phyloP scores from a whole-genome alignment of 2,113 vertebrate genomes.

The Onychostoma macrolepis region DNA sequence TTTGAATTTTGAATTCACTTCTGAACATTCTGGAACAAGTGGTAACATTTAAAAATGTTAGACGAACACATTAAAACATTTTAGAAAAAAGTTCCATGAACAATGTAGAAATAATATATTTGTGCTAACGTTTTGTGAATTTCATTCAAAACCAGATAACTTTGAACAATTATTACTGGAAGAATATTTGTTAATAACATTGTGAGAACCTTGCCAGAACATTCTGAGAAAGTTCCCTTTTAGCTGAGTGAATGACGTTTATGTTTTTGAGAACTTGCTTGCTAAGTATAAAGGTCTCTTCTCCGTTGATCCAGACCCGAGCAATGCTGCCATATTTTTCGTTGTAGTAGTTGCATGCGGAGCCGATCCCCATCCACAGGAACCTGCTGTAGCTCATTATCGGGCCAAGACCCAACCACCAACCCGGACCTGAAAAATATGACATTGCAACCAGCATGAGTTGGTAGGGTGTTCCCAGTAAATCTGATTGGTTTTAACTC shows the following conservation, averaged over 20 bases:
- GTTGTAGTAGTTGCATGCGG: conserved; percentile 94
- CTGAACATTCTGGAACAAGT: too few species aligned
- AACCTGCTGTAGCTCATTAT: conserved; percentile 86
- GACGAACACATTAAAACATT: too few species aligned
- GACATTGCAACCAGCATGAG: not conserved
- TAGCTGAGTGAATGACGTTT: not conserved
- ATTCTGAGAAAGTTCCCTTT: not conserved
- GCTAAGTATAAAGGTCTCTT: conserved; percentile 94
- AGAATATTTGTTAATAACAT: not conserved
- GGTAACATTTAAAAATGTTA: too few species aligned
- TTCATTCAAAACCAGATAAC: too few species aligned
- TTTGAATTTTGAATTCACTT: too few species aligned
- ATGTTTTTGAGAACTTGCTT: conserved; percentile 73
- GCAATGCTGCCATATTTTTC: conserved; percentile 88
- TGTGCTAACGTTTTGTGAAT: too few species aligned
- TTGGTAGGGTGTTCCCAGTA: not conserved
- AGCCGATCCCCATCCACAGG: conserved; percentile 91
- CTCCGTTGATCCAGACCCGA: conserved; percentile 91
- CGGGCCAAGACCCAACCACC: conserved; percentile 88
- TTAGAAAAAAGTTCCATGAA: too few species aligned
- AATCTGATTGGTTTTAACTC: conserved; percentile 46
- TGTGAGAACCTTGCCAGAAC: too few species aligned
- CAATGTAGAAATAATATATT: too few species aligned
- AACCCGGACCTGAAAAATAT: conserved; percentile 83
- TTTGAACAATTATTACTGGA: too few species aligned